Evolutionary conservation across 2,113 vertebrate species (phyloP), one percentile per base, ranked within the genome.

Genomic region (Origma solitaria): DNA sequence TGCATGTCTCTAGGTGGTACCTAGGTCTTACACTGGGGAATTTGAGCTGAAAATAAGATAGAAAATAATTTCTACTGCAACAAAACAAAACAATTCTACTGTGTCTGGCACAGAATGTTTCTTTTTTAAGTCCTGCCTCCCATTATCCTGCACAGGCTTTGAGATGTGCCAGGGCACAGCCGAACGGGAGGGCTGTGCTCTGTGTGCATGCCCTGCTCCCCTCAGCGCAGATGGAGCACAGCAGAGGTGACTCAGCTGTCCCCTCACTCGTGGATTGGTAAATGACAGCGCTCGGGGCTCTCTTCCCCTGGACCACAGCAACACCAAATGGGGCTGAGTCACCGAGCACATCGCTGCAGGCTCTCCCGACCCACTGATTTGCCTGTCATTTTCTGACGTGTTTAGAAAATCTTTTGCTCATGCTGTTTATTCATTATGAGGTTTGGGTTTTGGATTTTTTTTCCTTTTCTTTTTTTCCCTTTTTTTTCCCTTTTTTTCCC

Each of bases 231-330:
- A 75, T 83, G 95, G 94, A 33, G 65, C 62, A 2, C 4, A 3
- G 81, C 77, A 61, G 83, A 68, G 77, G 79, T 95, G 94, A 54
- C 81, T 92, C 94, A 54, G 40, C 81, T 94, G 81, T 27, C 86
- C 70, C 77, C 86, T 90, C 83, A 1, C 78, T 62, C 23, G 37
- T 11, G 28, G 25, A 4, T 33, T 10, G 30, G 22, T 1, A 42
- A 70, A 1, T 45, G 65, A 51, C 75, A 83, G 51, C 0, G 2
- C 89, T 60, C 1, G 2, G 61, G 90, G 94, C 81, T 25, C 61
- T 79, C 50, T 70, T 27, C 68, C 76, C 57, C 70, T 76, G 87
- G 75, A 66, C 62, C 86, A 61, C 64, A 79, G 66, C 12, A 61
- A 22, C 35, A 2, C 1, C 0, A 1, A 20, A 5, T 25, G 40